Base-by-base conservation (phyloP, 2,797 vertebrate species). In the Notolabrus celidotus region DNA sequence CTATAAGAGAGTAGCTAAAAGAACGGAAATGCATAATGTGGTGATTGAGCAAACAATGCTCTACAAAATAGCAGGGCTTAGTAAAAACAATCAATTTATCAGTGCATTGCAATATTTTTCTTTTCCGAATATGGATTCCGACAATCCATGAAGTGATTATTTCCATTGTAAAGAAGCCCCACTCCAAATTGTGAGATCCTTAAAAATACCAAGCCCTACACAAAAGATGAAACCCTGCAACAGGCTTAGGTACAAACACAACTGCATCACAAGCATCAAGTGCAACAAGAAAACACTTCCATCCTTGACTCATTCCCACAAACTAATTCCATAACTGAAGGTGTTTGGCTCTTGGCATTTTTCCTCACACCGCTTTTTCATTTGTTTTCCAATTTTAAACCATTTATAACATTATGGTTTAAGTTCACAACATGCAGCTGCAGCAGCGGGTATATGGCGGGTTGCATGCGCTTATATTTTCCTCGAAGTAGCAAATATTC, bases 341-440 rank as follows among this genome's bases (percentile, higher is more conserved):
- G 74, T 85, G 83, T 74, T 75, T 53, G 67, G 78, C 68, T 85
- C 67, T 53, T 77, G 80, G 82, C 86, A 79, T 68, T 50, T 67
- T 64, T 71, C 60, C 61, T 56, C 38, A 8, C 17, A 43, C 71
- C 79, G 49, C 74, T 62, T 80, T 82, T 78, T 69, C 61, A 75
- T 86, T 92, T 92, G 62, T 89, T 85, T 85, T 84, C 77, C 68
- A 75, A 79, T 82, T 87, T 79, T 74, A 68, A 83, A 63, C 39
- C 4, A 29, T 86, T 84, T 66, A 70, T 79, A 89, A 76, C 62
- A 67, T 56, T 74, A 20, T 86, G 85, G 85, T 86, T 72, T 72
- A 81, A 71, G 90, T 92, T 93, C 94, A 94, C 86, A 88, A 83
- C 68, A 64, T 90, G 86, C 84, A 91, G 86, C 86, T 89, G 88